Conservation (phyloP, 2,888 invertebrate genomes). For the Cryptophagus acutangulus region DNA sequence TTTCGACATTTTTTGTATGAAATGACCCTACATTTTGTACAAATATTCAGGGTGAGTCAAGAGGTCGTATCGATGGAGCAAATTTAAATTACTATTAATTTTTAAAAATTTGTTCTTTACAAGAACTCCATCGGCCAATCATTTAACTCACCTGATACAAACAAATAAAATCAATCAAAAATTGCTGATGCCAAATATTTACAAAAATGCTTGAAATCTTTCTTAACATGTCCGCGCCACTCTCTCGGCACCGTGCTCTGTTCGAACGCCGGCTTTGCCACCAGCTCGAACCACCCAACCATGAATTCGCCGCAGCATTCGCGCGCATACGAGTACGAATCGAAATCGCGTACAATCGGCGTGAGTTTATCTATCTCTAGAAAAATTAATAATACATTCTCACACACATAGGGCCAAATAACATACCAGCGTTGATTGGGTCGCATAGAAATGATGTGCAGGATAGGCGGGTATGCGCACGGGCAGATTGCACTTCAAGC, state of each 20-base stretch:
- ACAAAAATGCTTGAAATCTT: conserved; percentile 61
- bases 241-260: conserved; percentile 48
- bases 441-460: conserved; percentile 64
- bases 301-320: conserved; percentile 58
- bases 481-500: conserved; percentile 52
- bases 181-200: too few species aligned
- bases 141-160: too few species aligned
- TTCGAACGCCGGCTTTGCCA: conserved; percentile 60
- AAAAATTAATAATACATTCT: conserved; percentile 47
- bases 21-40: too few species aligned
- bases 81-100: too few species aligned
- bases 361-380: conserved; percentile 41
- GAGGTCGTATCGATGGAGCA: too few species aligned
- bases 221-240: conserved; percentile 52
- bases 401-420: too few species aligned
- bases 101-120: too few species aligned
- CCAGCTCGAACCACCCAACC: conserved; percentile 62
- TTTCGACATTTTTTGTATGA: too few species aligned
- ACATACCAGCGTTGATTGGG: too few species aligned
- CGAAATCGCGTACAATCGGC: conserved; percentile 61
- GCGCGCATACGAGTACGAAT: conserved; percentile 58
- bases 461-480: conserved; percentile 67
- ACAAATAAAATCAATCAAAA: too few species aligned
- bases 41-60: too few species aligned
- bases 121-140: too few species aligned